These are phyloP conservation scores for Lasiommata megera DNA, from an alignment of 2,888 invertebrate genomes.

Conservation along the genomic window DNA sequence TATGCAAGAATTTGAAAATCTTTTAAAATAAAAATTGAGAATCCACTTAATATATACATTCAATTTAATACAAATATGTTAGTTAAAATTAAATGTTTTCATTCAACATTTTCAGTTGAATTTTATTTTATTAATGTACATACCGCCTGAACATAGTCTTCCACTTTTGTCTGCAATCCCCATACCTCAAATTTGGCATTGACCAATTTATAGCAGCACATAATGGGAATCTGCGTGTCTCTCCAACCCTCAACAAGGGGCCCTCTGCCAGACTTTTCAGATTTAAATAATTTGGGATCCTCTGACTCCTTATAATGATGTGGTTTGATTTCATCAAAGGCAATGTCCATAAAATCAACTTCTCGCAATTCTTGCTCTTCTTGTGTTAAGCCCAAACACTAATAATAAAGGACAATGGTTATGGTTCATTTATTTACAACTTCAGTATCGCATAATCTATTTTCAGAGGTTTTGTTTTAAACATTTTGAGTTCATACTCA, in stretches of 20 bases:
- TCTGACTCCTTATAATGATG: constrained; percentile 95
- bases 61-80: neutral
- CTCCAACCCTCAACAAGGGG: constrained; percentile 93
- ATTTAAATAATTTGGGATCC: constrained; percentile 92
- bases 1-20: too few species aligned
- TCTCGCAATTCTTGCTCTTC: constrained; percentile 87
- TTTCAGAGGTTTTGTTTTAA: too few species aligned
- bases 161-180: constrained; percentile 94
- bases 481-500: too few species aligned
- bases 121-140: constrained; percentile 32
- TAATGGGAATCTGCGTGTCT: constrained; percentile 87
- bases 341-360: constrained; percentile 93
- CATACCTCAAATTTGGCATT: constrained; percentile 94
- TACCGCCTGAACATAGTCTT: constrained; percentile 93
- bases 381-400: constrained; percentile 88
- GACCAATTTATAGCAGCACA: constrained; percentile 96
- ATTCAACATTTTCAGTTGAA: too few species aligned
- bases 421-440: too few species aligned
- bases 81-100: too few species aligned
- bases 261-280: constrained; percentile 90
- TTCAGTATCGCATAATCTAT: too few species aligned
- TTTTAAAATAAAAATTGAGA: too few species aligned
- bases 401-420: too few species aligned
- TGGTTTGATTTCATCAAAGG: constrained; percentile 91
- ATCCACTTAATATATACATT: too few species aligned